These are phyloP conservation scores for Stenodera caucasica DNA, from an alignment of 2,888 invertebrate species.

Conservation along the genomic window DNA sequence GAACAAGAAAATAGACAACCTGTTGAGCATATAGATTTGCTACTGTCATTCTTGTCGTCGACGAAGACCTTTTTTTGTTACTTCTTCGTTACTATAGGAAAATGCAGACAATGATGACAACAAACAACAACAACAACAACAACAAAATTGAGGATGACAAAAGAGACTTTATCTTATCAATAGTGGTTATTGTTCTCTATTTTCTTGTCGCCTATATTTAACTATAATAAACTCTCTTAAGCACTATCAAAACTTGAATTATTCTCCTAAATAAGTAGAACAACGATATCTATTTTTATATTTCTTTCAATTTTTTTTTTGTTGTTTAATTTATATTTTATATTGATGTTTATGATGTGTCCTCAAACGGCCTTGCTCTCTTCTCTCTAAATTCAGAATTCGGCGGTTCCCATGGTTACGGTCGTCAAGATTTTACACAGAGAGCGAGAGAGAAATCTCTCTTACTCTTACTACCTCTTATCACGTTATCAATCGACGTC, in stretches of 20 bases:
- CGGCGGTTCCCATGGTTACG: conserved; percentile 12
- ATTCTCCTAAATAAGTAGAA: too few relatives aligned
- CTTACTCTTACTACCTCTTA: background rate
- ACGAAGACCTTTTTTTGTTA: background rate
- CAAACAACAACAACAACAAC: background rate
- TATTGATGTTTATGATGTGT: conserved; percentile 4
- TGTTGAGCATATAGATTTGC: background rate
- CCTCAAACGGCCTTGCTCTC: background rate
- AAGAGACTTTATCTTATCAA: background rate
- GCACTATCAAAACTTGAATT: background rate
- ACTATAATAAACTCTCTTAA: background rate
- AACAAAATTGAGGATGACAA: background rate
- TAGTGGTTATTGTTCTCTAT: background rate
- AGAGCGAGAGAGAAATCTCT: too few relatives aligned
- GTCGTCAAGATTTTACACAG: conserved; percentile 10
- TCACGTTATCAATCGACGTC: conserved; percentile 1
- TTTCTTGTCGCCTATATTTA: background rate
- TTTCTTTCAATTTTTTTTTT: background rate
- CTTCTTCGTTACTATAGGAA: background rate
- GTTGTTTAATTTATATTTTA: background rate
- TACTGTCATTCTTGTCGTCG: background rate
- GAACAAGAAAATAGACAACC: conserved; percentile 2
- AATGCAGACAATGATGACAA: background rate
- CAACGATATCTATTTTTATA: background rate
- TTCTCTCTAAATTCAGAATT: conserved; percentile 6